Percentiles rank a stretch among this genome's conserved stretches.
Evolutionary conservation across 2,113 vertebrate species (phyloP).

Genomic region (Trichomycterus rosablanca): DNA sequence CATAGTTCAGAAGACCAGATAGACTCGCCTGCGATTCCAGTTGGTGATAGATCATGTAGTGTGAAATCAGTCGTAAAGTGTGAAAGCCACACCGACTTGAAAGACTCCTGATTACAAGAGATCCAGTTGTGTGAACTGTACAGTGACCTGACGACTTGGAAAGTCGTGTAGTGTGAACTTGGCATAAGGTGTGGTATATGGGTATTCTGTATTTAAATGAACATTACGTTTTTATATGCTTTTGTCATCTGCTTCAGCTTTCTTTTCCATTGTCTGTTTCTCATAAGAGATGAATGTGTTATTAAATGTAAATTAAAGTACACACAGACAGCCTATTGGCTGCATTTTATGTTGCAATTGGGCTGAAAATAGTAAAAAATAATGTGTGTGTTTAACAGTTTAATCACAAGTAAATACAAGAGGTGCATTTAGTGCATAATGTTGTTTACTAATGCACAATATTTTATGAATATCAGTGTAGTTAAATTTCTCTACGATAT

Average conservation of each 20-base stretch:
- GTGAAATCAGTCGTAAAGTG: too few species aligned
- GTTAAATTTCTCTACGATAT: conserved; percentile 44
- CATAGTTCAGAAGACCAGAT: too few species aligned
- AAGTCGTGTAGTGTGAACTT: too few species aligned
- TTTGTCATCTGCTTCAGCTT: conserved; percentile 54
- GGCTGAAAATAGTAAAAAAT: conserved; percentile 41
- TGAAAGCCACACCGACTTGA: too few species aligned
- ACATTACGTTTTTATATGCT: conserved; percentile 56
- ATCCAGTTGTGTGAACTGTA: too few species aligned
- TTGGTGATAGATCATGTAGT: too few species aligned
- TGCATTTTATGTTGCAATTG: conserved; percentile 58
- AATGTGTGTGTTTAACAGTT: conserved; percentile 40
- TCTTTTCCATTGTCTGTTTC: conserved; percentile 40
- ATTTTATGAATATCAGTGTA: conserved; percentile 13
- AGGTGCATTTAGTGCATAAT: conserved; percentile 37
- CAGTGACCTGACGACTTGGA: too few species aligned
- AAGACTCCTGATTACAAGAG: too few species aligned
- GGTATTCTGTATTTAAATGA: conserved; percentile 55
- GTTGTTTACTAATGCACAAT: conserved; percentile 39
- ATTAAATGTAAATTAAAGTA: conserved; percentile 53
- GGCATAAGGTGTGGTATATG: conserved; percentile 51
- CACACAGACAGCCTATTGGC: conserved; percentile 53
- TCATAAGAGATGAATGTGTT: conserved; percentile 61
- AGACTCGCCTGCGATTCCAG: too few species aligned
- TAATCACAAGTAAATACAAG: conserved; percentile 34